These are phyloP conservation scores for Catharus minimus DNA, from an alignment of 2,113 vertebrate species.

Conservation along the genomic window DNA sequence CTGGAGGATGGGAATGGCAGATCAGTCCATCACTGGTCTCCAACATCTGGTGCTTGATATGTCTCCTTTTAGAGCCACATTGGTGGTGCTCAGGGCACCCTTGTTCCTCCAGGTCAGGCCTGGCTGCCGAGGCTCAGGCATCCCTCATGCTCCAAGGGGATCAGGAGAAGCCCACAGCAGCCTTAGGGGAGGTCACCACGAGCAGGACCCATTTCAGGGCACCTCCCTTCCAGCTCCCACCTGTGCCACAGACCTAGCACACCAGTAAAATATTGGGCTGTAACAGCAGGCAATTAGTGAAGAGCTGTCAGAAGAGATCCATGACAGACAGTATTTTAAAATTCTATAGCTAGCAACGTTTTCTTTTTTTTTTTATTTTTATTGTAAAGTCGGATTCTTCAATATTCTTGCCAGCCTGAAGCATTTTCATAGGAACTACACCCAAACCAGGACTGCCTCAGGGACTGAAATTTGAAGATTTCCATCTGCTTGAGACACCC, in stretches of 20 bases:
- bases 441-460: neutral
- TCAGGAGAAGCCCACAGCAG: neutral
- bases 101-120: neutral
- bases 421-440: neutral
- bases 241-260: neutral
- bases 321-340: neutral
- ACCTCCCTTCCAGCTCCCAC: neutral
- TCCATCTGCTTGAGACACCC: neutral
- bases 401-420: neutral
- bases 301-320: neutral
- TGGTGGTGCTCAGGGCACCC: neutral
- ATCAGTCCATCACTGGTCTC: neutral
- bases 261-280: neutral
- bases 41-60: neutral
- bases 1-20: neutral
- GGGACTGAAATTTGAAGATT: neutral
- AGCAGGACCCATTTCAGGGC: fast-evolving
- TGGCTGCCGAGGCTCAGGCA: neutral
- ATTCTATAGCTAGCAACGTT: neutral
- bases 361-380: too few relatives aligned
- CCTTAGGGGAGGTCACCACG: neutral
- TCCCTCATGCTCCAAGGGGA: fast-evolving
- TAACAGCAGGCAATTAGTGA: neutral
- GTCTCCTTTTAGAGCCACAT: neutral
- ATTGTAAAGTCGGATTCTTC: neutral